A percentile compares a stretch with the other conserved stretches of the same genome.
Evolutionary conservation across 2,113 vertebrate genomes (phyloP).

Genomic region (Lanius collurio): DNA sequence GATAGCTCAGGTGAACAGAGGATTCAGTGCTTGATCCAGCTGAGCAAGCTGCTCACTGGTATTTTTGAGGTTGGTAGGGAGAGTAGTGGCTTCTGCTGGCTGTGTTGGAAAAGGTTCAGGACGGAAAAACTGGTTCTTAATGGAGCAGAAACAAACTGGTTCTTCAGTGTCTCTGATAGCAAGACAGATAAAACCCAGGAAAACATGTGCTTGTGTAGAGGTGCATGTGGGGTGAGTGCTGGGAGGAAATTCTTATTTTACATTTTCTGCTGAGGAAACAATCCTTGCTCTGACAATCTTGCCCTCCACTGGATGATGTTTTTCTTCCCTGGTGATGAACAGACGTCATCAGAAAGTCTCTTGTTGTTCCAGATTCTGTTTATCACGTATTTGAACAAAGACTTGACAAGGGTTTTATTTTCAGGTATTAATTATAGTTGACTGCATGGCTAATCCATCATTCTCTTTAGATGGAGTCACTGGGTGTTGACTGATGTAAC

Average conservation of each 20-base stretch:
- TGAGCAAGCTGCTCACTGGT: neutral
- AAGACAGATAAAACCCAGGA: neutral
- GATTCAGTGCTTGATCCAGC: neutral
- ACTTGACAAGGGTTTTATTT: neutral
- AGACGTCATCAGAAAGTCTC: slow-evolving; percentile 13
- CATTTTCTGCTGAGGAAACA: neutral
- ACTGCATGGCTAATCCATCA: slow-evolving; percentile 52
- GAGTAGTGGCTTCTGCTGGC: neutral
- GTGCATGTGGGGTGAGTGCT: neutral
- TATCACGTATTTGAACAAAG: slow-evolving; percentile 17
- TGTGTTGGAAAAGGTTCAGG: neutral
- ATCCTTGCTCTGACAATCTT: neutral
- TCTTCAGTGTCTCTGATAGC: neutral
- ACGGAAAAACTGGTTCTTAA: neutral
- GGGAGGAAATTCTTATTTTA: neutral
- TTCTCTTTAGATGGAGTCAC: slow-evolving; percentile 19
- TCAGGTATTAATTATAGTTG: slow-evolving; percentile 50
- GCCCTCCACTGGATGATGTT: neutral
- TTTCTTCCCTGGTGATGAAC: neutral
- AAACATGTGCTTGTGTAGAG: neutral
- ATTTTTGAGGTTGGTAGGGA: neutral
- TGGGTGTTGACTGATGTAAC: slow-evolving; percentile 34
- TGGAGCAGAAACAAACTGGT: neutral
- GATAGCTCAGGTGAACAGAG: neutral
- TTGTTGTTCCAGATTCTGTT: slow-evolving; percentile 33